Evolutionary conservation across 2,888 invertebrate species (phyloP), one percentile per base, ranked within the genome.

Genomic region (Sphaeridia pumilis): DNA sequence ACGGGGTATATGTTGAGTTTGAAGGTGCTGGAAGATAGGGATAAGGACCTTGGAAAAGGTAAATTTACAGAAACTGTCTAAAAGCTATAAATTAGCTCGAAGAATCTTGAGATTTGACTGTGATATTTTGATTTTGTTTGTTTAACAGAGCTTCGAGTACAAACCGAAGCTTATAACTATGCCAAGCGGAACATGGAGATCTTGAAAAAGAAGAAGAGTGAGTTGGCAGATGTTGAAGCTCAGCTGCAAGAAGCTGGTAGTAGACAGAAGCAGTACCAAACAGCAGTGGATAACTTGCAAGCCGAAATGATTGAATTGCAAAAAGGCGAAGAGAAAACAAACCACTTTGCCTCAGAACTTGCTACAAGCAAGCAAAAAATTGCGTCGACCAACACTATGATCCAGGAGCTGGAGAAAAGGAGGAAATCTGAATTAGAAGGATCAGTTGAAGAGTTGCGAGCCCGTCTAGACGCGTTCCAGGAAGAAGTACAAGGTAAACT

Each of bases 1-100:
- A 83, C 84, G 1, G 83, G 84, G 67, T 95, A 92, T 69, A 90
- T 90, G 65, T 89, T 87, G 68, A 88, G 88, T 56, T 77, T 93
- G 63, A 89, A 94, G 50, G 73, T 72, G 20, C 75, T 87, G 2
- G 75, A 78, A 31, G 81, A 82, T 66, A 70, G 79, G 56, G 74
- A 79, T n/a, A 85, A 83, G 69, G 75, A 75, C n/a, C 57, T 61
- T 25, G 48, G 44, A 35, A 49, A 36, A 26, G 57, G 67, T 66
- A 61, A 62, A 50, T 42, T 21, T 28, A 38, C n/a, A n/a, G n/a
- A n/a, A n/a, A n/a, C 12, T 21, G 17, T n/a, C n/a, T n/a, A 4
- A 27, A 52, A 4, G 36, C 7, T 25, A 14, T 31, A 44, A 25
- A 21, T 27, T 26, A 28, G 3, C 36, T n/a, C 28, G 5, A 34